Evolutionary conservation across 1,140 invertebrate genomes (phyloP), one percentile per base, ranked within the genome.

Genomic region (Drosophila saltans): DNA sequence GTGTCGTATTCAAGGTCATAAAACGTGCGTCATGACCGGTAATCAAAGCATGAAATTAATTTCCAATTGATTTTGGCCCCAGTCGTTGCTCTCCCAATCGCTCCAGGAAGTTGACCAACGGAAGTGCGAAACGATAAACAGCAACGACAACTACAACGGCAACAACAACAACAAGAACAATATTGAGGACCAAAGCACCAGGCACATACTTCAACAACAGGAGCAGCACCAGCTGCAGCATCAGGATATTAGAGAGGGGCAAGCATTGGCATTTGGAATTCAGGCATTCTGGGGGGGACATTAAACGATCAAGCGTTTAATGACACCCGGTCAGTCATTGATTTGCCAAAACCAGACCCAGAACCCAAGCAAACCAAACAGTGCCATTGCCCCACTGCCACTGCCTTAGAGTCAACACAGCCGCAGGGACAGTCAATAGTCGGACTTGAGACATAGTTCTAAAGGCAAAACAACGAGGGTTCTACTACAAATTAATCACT

Each of bases 31-130:
- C 84, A 88, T 80, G 81, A 88, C 84, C 84, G 84, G 84, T 88
- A 88, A 88, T 88, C 84, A 88, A 89, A 88, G 84, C 84, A 89
- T 84, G 80, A 89, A 88, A 88, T 88, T 88, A 88, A 88, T 88
- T 88, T 88, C 84, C 84, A 88, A 88, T 88, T 88, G 84, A 88
- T 88, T 88, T 88, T 84, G 80, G 83, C 84, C 83, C 83, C 83
- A 63, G 72, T 76, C 67, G 72, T 58, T 60, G 67, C 56, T 63
- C 30, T 66, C 45, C 75, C 84, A 83, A 89, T 84, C 78, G 85
- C 85, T 78, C 78, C 80, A 89, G 84, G 84, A 89, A 90, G 85
- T 90, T 84, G 84, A 89, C 84, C 80, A 81, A 69, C 84, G 84
- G 84, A 89, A 90, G 85, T 90, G 84, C 83, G 83, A 86, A 88